Evolutionary conservation across 2,888 invertebrate genomes (phyloP).

Genomic region (Rhingia campestris): DNA sequence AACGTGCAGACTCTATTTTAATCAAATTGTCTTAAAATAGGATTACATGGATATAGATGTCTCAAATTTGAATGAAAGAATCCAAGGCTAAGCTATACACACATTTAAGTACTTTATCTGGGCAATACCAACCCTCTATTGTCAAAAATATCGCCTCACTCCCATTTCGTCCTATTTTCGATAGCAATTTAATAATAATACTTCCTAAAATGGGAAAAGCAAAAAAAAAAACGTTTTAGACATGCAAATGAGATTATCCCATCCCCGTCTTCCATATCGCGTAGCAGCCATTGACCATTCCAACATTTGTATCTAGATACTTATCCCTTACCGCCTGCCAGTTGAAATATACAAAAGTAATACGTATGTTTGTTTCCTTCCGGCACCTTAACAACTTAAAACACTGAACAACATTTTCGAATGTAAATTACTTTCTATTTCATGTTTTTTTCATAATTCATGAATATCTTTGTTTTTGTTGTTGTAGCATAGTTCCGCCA

Average conservation of each 20-base stretch:
- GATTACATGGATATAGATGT: too few species aligned
- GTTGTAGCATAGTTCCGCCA: neutral
- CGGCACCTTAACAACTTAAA: slow-evolving; percentile 30
- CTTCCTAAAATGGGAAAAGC: too few species aligned
- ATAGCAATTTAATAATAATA: neutral
- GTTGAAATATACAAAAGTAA: neutral
- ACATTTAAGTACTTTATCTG: too few species aligned
- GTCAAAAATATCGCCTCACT: neutral
- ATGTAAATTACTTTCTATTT: slow-evolving; percentile 35
- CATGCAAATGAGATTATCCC: neutral
- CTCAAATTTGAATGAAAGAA: too few species aligned
- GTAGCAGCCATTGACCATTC: neutral
- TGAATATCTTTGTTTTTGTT: neutral
- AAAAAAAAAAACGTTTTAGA: neutral
- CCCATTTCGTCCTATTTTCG: slow-evolving; percentile 1
- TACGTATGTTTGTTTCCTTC: slow-evolving; percentile 14
- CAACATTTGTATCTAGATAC: neutral
- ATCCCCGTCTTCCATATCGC: neutral
- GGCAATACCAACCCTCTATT: neutral
- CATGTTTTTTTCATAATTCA: slow-evolving; percentile 13
- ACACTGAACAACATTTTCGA: slow-evolving; percentile 13
- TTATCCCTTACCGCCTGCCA: neutral
- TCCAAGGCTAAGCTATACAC: too few species aligned
- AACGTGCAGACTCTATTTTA: too few species aligned
- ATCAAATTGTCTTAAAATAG: too few species aligned